Evolutionary conservation across 1,140 invertebrate genomes (phyloP), one percentile per base, ranked within the genome.

Genomic region (Campodea augens): DNA sequence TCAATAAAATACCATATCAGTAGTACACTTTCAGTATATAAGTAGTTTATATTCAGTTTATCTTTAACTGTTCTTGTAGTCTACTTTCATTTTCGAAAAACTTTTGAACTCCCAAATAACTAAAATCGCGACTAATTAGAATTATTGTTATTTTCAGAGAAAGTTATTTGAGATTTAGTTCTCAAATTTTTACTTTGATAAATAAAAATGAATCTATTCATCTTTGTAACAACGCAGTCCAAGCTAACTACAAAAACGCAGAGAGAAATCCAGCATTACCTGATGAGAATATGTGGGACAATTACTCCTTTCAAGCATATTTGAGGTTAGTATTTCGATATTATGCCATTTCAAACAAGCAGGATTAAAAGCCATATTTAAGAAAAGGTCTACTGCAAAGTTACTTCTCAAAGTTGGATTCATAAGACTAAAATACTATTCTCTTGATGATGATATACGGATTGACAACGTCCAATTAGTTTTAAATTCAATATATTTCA

Each of bases 191-290:
- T 62, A 81, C 75, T 47, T 60, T 96, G 36, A 75, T 73, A n/a
- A 81, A 89, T 61, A 86, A 86, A 56, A 84, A 93, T 57, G 87
- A 91, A 64, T 88, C 86, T 0, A 78, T 93, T 42, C 90, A 95
- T 63, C 65, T 96, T 4, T 90, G 86, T 32, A 95, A 96, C 65
- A 81, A 93, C 64, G 83, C 89, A 1, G 78, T 96, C 22, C 90
- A 95, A 63, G 81, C 82, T 55, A 80, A 86, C 60, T 93, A 92
- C 55, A 79, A 78, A 55, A 92, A 90, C 57, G 71, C 72, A 37
- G 73, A 78, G 40, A 64, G 88, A 42, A 75, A 86, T 57, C 71
- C 75, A 53, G 69, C 75, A 3, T 59, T 90, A 32, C 77, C 78
- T 7, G 68, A 73, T 52, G 73, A 78, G 54, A 84, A 83, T 56